Evolutionary conservation across 2,888 invertebrate species (phyloP).

Genomic region (Endomychus coccineus): DNA sequence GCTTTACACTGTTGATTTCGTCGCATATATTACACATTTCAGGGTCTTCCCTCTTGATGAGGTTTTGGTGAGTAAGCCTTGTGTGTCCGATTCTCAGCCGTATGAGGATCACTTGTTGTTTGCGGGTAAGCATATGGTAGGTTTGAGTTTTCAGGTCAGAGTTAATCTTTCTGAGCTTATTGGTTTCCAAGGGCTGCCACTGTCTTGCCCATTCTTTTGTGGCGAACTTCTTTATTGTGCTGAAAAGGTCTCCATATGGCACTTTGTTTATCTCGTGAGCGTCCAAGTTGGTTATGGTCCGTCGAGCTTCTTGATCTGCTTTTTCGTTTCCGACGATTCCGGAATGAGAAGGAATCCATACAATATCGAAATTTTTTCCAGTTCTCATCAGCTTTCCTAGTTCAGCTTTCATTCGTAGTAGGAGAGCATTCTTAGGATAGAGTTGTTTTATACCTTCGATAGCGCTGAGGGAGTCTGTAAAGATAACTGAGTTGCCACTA

Average conservation of each 20-base stretch:
- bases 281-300: neutral
- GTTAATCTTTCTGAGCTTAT: too few relatives aligned
- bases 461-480: constrained; percentile 8
- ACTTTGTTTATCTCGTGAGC: neutral
- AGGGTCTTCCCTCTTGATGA: too few relatives aligned
- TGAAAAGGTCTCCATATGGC: constrained; percentile 2
- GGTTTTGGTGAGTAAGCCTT: too few relatives aligned
- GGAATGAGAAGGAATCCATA: constrained; percentile 7
- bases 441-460: constrained; percentile 3
- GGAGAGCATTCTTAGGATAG: constrained; percentile 4
- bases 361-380: constrained; percentile 2
- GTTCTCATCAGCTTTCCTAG: neutral
- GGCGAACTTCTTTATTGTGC: too few relatives aligned
- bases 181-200: too few relatives aligned
- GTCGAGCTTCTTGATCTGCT: constrained; percentile 7
- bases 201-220: too few relatives aligned
- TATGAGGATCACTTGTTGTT: too few relatives aligned
- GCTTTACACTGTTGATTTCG: too few relatives aligned
- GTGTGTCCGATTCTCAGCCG: too few relatives aligned
- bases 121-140: too few relatives aligned
- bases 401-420: constrained; percentile 3
- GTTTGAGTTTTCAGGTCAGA: too few relatives aligned
- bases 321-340: constrained; percentile 9
- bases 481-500: constrained; percentile 1
- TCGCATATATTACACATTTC: too few relatives aligned